phyloP scores from a whole-genome alignment of 1,140 invertebrate species.

The Calliphora vicina region DNA sequence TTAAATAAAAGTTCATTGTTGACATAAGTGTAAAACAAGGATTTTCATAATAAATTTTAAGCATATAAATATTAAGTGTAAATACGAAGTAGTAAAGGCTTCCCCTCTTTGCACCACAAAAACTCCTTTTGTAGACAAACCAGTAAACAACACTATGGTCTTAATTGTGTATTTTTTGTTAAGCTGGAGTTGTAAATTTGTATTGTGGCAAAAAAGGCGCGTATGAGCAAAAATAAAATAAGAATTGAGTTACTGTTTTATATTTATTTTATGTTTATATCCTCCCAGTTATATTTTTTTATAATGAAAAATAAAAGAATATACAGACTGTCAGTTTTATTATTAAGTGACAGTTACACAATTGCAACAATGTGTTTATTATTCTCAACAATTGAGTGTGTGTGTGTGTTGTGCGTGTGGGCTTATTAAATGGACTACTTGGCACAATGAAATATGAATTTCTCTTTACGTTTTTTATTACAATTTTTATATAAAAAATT shows the following conservation, averaged over 20 bases:
- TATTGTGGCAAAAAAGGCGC: neutral
- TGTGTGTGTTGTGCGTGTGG: neutral
- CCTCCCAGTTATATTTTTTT: neutral
- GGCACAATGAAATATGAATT: neutral
- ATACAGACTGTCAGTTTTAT: too few species aligned
- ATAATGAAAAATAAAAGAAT: neutral
- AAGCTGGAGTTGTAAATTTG: too few species aligned
- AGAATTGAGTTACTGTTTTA: neutral
- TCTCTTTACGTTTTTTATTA: neutral
- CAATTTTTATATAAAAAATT: neutral
- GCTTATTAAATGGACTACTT: conserved; percentile 8
- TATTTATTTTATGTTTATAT: neutral
- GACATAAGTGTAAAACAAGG: neutral
- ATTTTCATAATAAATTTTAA: neutral
- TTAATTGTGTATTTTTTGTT: neutral
- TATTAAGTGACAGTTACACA: neutral
- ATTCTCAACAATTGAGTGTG: neutral
- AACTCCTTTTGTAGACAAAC: neutral
- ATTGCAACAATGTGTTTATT: neutral
- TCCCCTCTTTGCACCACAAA: too few species aligned
- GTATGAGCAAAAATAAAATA: neutral
- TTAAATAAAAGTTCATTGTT: neutral
- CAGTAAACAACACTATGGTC: neutral
- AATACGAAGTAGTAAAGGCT: neutral
- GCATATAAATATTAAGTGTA: neutral